A percentile compares a stretch with the other conserved stretches of the same genome.
These are phyloP conservation scores for Drosophila neotestacea DNA, from an alignment of 2,888 invertebrate genomes.

Conservation along the genomic window DNA sequence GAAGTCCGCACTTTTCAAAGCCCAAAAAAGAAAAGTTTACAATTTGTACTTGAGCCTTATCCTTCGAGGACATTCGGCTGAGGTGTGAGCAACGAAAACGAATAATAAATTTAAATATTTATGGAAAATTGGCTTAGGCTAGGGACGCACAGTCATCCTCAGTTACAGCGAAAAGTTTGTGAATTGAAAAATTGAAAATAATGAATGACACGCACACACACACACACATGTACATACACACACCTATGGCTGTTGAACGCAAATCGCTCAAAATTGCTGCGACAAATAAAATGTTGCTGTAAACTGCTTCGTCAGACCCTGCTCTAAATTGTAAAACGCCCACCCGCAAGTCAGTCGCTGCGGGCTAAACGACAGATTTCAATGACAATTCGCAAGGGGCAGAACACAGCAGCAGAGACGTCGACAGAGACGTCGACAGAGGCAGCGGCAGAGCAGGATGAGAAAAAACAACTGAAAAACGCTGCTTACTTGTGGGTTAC, in stretches of 20 bases:
- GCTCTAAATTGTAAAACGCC: constrained; percentile 19
- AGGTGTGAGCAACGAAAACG: constrained; percentile 49
- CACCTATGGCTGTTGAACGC: constrained; percentile 48
- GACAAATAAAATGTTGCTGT: constrained; percentile 72
- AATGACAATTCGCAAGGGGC: constrained; percentile 69
- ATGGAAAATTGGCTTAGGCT: constrained; percentile 64
- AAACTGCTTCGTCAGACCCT: constrained; percentile 43
- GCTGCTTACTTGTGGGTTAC: constrained; percentile 29
- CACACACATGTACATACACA: constrained; percentile 14
- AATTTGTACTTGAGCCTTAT: constrained; percentile 23
- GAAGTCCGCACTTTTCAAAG: constrained; percentile 6
- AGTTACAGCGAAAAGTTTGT: constrained; percentile 60
- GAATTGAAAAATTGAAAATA: constrained; percentile 79
- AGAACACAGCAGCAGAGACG: background rate
- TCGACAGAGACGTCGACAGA: background rate
- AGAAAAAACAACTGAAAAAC: constrained; percentile 44
- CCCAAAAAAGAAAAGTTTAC: constrained; percentile 23
- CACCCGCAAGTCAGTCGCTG: constrained; percentile 26
- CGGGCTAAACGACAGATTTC: constrained; percentile 63
- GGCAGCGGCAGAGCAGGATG: constrained; percentile 12
- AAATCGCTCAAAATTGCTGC: constrained; percentile 77
- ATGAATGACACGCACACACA: constrained; percentile 65
- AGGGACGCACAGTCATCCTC: constrained; percentile 6
- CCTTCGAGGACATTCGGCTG: constrained; percentile 26
- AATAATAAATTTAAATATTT: constrained; percentile 77